A percentile compares a stretch with the other conserved stretches of the same genome.
These are phyloP conservation scores for Mobula hypostoma DNA, from an alignment of 2,113 vertebrate genomes.

Conservation along the genomic window DNA sequence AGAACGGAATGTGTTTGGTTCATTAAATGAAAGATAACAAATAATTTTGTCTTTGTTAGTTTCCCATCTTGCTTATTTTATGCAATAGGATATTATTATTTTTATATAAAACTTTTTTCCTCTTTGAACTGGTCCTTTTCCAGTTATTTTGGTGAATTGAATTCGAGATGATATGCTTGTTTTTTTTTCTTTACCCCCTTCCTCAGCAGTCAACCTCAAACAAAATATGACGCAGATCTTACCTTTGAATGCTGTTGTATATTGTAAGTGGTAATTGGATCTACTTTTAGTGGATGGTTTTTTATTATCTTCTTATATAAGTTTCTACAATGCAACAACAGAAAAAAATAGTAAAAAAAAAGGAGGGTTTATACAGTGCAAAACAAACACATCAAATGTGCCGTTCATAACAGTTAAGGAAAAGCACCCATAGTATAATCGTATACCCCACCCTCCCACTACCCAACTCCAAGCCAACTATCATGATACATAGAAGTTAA, in stretches of 20 bases:
- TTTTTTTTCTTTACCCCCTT: too few relatives aligned
- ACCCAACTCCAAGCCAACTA: too few relatives aligned
- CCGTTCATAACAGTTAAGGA: too few relatives aligned
- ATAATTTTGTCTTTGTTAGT: neutral
- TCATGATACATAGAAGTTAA: too few relatives aligned
- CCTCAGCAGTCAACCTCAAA: too few relatives aligned
- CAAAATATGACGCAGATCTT: neutral
- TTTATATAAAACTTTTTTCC: neutral
- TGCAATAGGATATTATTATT: neutral
- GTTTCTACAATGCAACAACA: too few relatives aligned
- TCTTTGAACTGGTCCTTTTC: neutral
- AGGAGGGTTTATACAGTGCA: too few relatives aligned
- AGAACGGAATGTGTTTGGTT: neutral
- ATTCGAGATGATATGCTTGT: neutral
- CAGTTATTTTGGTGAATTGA: neutral
- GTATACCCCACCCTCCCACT: too few relatives aligned
- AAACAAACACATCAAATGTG: too few relatives aligned
- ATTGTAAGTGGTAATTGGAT: neutral
- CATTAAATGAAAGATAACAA: neutral
- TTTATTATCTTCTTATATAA: too few relatives aligned
- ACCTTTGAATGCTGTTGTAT: neutral
- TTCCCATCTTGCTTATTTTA: neutral
- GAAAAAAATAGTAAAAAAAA: too few relatives aligned
- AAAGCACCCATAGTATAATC: too few relatives aligned
- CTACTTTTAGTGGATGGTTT: neutral